Evolutionary conservation across 2,797 vertebrate species (phyloP).

Genomic region (Micromesistius poutassou): DNA sequence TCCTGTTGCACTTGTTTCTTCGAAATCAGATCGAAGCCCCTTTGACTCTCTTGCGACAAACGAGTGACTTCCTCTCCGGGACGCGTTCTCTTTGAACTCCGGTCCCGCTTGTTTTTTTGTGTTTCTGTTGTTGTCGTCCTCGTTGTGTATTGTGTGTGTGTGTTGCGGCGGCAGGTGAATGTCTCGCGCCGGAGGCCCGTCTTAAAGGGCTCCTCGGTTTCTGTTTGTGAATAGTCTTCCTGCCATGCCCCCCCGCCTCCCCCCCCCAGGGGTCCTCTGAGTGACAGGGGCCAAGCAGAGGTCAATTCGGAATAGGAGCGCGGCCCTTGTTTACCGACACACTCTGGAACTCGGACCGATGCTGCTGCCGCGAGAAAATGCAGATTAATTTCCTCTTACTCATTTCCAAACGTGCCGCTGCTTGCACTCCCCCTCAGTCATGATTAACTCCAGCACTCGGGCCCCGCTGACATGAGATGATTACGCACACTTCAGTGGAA

Average conservation of each 20-base stretch:
- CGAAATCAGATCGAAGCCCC: conserved; percentile 1
- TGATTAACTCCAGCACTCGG: conserved; percentile 47
- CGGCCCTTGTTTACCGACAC: conserved; percentile 47
- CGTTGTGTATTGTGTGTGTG: not conserved
- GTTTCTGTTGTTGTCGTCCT: conserved; percentile 7
- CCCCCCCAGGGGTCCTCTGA: conserved; percentile 26
- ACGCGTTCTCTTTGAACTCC: not conserved
- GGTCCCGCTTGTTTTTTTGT: conserved; percentile 16
- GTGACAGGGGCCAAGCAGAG: conserved; percentile 63
- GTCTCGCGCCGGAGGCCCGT: conserved; percentile 25
- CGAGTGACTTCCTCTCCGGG: not conserved
- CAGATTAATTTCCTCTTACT: conserved; percentile 54
- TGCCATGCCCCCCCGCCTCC: not conserved
- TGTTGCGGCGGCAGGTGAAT: conserved; percentile 1
- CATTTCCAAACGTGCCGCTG: conserved; percentile 41
- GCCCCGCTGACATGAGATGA: conserved; percentile 35
- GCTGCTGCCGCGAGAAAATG: conserved; percentile 47
- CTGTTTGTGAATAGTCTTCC: conserved; percentile 35
- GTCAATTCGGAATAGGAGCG: conserved; percentile 55
- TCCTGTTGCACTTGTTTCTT: conserved; percentile 25
- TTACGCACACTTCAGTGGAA: conserved; percentile 34
- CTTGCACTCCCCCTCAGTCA: conserved; percentile 44
- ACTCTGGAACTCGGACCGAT: conserved; percentile 22
- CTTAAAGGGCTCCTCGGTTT: conserved; percentile 39
- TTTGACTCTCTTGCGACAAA: not conserved